Conservation (phyloP, 2,797 vertebrate genomes). For the Pygocentrus nattereri region DNA sequence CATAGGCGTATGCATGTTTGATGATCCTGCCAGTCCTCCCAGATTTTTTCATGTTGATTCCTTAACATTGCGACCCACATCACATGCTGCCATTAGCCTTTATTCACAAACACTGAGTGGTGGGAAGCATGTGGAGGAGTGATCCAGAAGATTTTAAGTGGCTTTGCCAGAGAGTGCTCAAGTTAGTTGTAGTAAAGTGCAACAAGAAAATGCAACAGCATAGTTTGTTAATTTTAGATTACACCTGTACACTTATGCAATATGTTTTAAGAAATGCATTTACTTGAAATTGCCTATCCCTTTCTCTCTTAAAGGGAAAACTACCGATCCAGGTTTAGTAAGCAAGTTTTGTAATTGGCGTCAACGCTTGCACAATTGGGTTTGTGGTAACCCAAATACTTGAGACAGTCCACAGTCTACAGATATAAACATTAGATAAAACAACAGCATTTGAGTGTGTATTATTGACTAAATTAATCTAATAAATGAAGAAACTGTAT, state of each 20-base stretch:
- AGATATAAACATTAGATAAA: too few species aligned
- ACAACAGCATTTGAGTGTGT: too few species aligned
- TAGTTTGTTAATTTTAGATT: background rate
- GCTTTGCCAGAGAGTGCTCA: too few species aligned
- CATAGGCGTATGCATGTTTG: background rate
- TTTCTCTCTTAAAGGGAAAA: background rate
- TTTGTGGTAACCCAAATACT: too few species aligned
- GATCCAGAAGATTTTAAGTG: background rate
- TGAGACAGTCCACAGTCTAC: too few species aligned
- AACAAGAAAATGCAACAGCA: background rate
- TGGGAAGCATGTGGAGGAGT: background rate
- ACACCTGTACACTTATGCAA: background rate
- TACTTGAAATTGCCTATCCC: background rate
- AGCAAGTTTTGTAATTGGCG: too few species aligned
- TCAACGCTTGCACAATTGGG: too few species aligned
- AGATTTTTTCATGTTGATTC: background rate
- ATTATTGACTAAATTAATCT: too few species aligned
- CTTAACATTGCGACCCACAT: background rate
- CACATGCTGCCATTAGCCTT: background rate
- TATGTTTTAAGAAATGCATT: background rate
- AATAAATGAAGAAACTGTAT: too few species aligned
- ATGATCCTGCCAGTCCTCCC: background rate
- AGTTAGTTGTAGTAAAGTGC: background rate
- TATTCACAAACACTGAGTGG: background rate
- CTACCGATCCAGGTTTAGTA: too few species aligned